Base-by-base conservation (phyloP, 2,113 vertebrate genomes). In the Cricetomys ansorgei region DNA sequence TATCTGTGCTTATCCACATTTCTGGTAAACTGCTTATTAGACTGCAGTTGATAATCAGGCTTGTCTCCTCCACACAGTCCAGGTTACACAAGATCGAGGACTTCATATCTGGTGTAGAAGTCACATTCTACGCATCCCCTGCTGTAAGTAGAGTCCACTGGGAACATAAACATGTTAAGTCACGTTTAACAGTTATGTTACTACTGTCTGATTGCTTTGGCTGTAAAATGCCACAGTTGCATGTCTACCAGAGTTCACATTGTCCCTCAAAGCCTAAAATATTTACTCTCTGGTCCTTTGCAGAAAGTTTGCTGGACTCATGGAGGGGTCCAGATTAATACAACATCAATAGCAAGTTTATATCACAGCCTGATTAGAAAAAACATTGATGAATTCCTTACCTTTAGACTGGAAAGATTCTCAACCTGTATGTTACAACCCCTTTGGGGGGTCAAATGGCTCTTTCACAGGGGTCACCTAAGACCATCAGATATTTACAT, bases 221-320 rank as follows among this genome's bases (percentile, higher is more conserved):
- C 65, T 87, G 5, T 59, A 23, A 29, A 76, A 31, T 67, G 50
- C 21, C 2, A 5, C 40, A 29, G 19, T 7, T 37, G 13, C 73
- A 8, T 37, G 53, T 40, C 73, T 84, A 37, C 40, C 17, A 69
- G 83, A 75, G 15, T 75, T 67, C 45, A 37, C 75, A 34, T 5
- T 89, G 15, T 6, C 7, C 12, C 45, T 89, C 45, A 64, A 90
- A 6, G 1, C 72, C 72, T 43, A 83, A 92, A 93, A 76, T 13
- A 70, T 92, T 95, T 70, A 69, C 34, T 87, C 29, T 85, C 55
- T 83, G 77, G 3, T 37, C 37, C 16, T 92, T 91, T 91, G 37
- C 2, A 87, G 40, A 89, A 69, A 27, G 3, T 59, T 89, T 79
- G 12, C 50, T n/a, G 43, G 70, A 43, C 23, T 6, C 9, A 3